phyloP scores from a whole-genome alignment of 2,113 vertebrate species.

The Spea bombifrons region DNA sequence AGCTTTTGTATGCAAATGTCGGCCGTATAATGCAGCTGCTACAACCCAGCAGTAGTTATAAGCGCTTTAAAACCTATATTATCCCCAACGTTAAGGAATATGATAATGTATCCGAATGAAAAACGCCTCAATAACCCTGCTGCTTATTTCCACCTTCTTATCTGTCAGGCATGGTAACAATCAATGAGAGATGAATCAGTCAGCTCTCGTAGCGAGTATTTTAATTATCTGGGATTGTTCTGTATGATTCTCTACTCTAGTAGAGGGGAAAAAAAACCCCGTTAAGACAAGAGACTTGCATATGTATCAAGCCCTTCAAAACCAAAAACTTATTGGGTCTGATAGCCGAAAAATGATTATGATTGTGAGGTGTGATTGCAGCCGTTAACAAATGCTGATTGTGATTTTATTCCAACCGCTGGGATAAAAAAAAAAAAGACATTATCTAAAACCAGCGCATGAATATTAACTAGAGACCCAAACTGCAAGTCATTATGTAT shows the following conservation, averaged over 20 bases:
- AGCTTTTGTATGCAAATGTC: neutral
- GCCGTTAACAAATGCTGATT: conserved; percentile 23
- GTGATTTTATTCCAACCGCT: conserved; percentile 13
- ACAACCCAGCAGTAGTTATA: neutral
- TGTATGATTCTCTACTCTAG: conserved; percentile 38
- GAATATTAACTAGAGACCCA: neutral
- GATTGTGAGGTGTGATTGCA: conserved; percentile 36
- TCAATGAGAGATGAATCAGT: conserved; percentile 9
- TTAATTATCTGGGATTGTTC: conserved; percentile 40
- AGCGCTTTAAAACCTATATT: neutral
- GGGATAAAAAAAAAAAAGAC: neutral
- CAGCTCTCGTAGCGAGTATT: neutral
- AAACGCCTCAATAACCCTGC: conserved; percentile 34
- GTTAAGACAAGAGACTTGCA: conserved; percentile 20
- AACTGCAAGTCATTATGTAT: neutral
- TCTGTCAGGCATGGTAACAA: conserved; percentile 18
- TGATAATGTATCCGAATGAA: neutral
- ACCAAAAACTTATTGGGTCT: conserved; percentile 2
- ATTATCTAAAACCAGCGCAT: neutral
- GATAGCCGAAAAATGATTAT: conserved; percentile 24
- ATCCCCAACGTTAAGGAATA: conserved; percentile 6
- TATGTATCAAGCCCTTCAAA: conserved; percentile 37
- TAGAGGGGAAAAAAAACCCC: conserved; percentile 3
- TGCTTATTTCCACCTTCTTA: neutral
- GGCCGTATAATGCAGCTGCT: neutral